phyloP scores from a whole-genome alignment of 2,888 invertebrate species.

The Encarsia formosa region DNA sequence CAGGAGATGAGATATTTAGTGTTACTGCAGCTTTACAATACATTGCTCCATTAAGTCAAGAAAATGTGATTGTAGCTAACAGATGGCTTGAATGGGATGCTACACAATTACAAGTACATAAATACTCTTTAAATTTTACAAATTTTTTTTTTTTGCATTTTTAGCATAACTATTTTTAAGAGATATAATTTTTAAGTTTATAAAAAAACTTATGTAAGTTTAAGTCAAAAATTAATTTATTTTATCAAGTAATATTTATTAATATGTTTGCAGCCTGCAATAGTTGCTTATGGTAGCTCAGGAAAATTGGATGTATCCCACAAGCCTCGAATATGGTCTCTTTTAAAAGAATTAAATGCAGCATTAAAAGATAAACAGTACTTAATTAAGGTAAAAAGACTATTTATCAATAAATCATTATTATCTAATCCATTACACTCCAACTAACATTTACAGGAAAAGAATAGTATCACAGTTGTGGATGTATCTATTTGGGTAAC shows the following conservation, averaged over 20 bases:
- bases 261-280: slow-evolving; percentile 58
- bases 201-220: neutral
- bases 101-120: slow-evolving; percentile 48
- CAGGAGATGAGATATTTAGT: slow-evolving; percentile 65
- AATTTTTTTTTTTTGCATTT: neutral
- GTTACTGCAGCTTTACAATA: slow-evolving; percentile 68
- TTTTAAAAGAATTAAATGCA: slow-evolving; percentile 59
- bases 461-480: slow-evolving; percentile 56
- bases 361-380: slow-evolving; percentile 55
- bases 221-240: no score
- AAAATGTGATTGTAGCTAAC: slow-evolving; percentile 38
- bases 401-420: slow-evolving; percentile 7
- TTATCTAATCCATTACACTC: neutral
- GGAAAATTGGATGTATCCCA: slow-evolving; percentile 56
- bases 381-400: slow-evolving; percentile 60
- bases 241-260: neutral
- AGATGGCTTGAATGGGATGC: slow-evolving; percentile 53
- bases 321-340: slow-evolving; percentile 56
- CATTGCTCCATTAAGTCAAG: slow-evolving; percentile 56
- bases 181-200: neutral
- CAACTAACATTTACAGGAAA: slow-evolving; percentile 56
- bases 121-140: neutral
- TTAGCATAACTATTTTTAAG: neutral
- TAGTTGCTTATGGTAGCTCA: slow-evolving; percentile 55
- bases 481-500: slow-evolving; percentile 73